Evolutionary conservation across 2,888 invertebrate species (phyloP).

Genomic region (Nebria brevicollis): DNA sequence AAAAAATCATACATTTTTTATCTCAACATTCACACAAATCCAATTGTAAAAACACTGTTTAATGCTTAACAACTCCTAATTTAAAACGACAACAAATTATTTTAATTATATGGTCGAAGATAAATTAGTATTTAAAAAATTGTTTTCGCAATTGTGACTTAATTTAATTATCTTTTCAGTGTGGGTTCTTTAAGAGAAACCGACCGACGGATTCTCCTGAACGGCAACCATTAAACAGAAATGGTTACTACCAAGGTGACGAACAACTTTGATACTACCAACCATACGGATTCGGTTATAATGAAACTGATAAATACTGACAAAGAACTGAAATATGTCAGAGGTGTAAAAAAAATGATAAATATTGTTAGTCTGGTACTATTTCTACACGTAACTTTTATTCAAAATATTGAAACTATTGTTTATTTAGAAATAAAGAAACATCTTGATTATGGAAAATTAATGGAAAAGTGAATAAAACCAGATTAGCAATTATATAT

Average conservation of each 20-base stretch:
- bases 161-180: conserved; percentile 66
- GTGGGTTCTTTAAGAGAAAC: conserved; percentile 93
- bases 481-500: conserved; percentile 14
- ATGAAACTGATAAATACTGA: conserved; percentile 23
- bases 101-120: too few relatives aligned
- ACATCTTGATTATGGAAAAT: too few relatives aligned
- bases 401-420: too few relatives aligned
- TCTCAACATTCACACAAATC: background rate
- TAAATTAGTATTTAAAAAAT: too few relatives aligned
- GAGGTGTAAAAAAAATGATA: background rate
- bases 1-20: background rate
- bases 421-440: too few relatives aligned
- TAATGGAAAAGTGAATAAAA: background rate
- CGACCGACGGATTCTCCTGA: conserved; percentile 85
- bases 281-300: conserved; percentile 50
- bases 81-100: too few relatives aligned
- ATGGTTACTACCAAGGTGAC: conserved; percentile 77
- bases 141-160: background rate
- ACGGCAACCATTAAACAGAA: conserved; percentile 84
- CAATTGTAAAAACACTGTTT: too few relatives aligned
- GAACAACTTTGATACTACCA: conserved; percentile 74
- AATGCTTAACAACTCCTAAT: too few relatives aligned
- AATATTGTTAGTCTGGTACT: background rate
- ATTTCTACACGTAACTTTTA: background rate
- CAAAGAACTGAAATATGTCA: conserved; percentile 13